Base-by-base conservation (phyloP, 2,888 invertebrate species). In the Rapana venosa region DNA sequence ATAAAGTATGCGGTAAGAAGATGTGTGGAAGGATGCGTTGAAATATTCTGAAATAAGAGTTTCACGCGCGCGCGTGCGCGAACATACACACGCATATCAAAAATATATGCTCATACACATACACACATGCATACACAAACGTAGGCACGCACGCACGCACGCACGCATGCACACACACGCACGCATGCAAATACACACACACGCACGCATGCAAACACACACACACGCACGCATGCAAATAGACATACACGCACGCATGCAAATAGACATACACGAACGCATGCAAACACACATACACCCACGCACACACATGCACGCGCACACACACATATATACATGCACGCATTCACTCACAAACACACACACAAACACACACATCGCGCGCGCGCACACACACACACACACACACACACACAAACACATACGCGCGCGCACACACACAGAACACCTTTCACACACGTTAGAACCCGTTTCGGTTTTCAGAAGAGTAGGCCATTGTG, bases 351-450 rank as follows among this genome's bases (percentile, higher is more conserved):
- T n/a, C n/a, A n/a, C n/a, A n/a, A n/a, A n/a, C n/a, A n/a, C n/a
- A n/a, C n/a, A n/a, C n/a, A n/a, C n/a, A n/a, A n/a, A n/a, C n/a
- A n/a, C n/a, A n/a, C n/a, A n/a, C n/a, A n/a, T n/a, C n/a, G n/a
- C n/a, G n/a, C n/a, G n/a, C n/a, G n/a, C n/a, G n/a, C n/a, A n/a
- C n/a, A n/a, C n/a, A 77, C 77, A 77, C 77, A 77, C 32, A 77
- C 77, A 77, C 32, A 77, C 77, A 77, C 77, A 77, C 77, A 77
- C 77, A 77, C 77, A 77, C 30, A 77, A n/a, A n/a, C n/a, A n/a
- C n/a, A n/a, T n/a, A n/a, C n/a, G n/a, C n/a, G n/a, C n/a, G n/a
- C n/a, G n/a, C n/a, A n/a, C n/a, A n/a, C n/a, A n/a, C n/a, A n/a
- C n/a, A n/a, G n/a, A n/a, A n/a, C n/a, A n/a, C n/a, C n/a, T n/a